Percentiles rank a stretch among this genome's conserved stretches.
These are phyloP conservation scores for Chrysocyon brachyurus DNA, from an alignment of 2,797 vertebrate genomes.

Conservation along the genomic window DNA sequence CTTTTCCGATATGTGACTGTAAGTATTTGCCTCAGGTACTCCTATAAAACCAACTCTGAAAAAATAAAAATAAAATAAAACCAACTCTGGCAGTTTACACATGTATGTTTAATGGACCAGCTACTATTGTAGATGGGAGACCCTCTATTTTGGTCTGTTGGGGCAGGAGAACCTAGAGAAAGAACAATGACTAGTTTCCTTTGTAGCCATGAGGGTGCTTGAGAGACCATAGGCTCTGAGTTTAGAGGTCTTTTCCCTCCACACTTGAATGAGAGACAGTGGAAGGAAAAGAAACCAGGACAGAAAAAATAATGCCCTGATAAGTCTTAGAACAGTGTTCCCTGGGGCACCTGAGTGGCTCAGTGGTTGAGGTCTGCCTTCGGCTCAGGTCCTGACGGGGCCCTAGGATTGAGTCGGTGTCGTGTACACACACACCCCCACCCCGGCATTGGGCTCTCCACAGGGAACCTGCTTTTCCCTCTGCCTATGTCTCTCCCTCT, in stretches of 20 bases:
- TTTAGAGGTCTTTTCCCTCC: background rate
- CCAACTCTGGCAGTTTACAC: background rate
- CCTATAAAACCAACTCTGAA: background rate
- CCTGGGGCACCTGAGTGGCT: no score
- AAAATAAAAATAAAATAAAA: background rate
- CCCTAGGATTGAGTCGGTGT: no score
- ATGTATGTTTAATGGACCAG: background rate
- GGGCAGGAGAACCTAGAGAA: background rate
- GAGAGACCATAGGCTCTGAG: background rate
- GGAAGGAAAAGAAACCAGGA: background rate
- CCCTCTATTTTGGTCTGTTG: background rate
- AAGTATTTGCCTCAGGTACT: background rate
- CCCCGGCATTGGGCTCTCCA: no score
- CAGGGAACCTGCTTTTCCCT: no score
- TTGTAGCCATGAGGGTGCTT: background rate
- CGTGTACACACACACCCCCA: no score
- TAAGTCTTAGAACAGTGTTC: fast-evolving
- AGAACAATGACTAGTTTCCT: background rate
- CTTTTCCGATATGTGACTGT: fast-evolving
- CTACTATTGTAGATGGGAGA: fast-evolving
- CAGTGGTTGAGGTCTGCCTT: no score
- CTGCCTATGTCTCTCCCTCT: no score
- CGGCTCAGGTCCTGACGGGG: no score
- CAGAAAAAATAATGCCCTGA: background rate
- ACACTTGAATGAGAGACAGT: background rate